Conservation (phyloP, 2,888 invertebrate species). For the Orthosia gracilis region DNA sequence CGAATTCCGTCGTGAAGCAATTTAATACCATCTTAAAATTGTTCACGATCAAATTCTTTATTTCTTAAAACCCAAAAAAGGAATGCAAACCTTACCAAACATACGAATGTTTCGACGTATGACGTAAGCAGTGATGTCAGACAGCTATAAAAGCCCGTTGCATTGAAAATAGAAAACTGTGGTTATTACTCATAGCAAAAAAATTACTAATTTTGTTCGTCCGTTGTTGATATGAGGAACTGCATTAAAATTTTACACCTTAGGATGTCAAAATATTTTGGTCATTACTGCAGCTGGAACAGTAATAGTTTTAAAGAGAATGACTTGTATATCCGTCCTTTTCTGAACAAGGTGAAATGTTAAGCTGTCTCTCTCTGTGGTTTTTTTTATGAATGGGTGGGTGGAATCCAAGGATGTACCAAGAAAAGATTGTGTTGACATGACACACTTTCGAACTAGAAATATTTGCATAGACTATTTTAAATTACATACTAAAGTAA, state of each 20-base stretch:
- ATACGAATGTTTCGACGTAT: not conserved
- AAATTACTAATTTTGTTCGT: not conserved
- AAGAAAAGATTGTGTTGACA: slow-evolving; percentile 22
- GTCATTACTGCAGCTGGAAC: not conserved
- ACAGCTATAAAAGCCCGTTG: slow-evolving; percentile 13
- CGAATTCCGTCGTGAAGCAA: slow-evolving; percentile 3
- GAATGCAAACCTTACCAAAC: slow-evolving; percentile 4
- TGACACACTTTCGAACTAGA: slow-evolving; percentile 31
- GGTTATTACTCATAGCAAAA: slow-evolving; percentile 4
- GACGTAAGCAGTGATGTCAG: slow-evolving; percentile 47
- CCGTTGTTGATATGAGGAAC: not conserved
- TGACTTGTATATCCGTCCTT: slow-evolving; percentile 19
- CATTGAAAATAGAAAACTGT: slow-evolving; percentile 15
- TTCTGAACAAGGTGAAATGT: slow-evolving; percentile 8
- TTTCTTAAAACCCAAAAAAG: slow-evolving; percentile 3
- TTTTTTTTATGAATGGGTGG: slow-evolving; percentile 46
- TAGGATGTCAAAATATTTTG: not conserved
- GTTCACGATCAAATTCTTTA: slow-evolving; percentile 27
- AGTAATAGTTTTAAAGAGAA: slow-evolving; percentile 11
- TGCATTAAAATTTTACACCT: not conserved
- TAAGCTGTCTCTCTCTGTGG: slow-evolving; percentile 18
- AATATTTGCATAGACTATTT: slow-evolving; percentile 16
- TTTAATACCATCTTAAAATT: slow-evolving; percentile 20
- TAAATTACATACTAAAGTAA: slow-evolving; percentile 1
- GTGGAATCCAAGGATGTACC: slow-evolving; percentile 38